Conservation (phyloP, 2,113 vertebrate species). For the Chelonoidis abingdonii region DNA sequence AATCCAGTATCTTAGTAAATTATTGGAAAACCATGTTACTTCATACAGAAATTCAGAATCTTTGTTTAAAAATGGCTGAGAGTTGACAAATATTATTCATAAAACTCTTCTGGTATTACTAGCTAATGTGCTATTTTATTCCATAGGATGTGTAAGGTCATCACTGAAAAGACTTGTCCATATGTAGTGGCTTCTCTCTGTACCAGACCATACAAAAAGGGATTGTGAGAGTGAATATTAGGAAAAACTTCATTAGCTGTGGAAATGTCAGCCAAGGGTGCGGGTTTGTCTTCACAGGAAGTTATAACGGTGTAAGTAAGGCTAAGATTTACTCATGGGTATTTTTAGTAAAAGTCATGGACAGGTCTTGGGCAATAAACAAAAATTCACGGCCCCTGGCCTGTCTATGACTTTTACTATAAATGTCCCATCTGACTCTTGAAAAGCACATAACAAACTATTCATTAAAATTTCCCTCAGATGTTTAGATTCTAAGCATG, state of each 20-base stretch:
- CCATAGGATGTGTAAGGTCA: neutral
- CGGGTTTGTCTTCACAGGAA: neutral
- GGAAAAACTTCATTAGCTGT: neutral
- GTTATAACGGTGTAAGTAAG: neutral
- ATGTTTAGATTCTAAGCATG: neutral
- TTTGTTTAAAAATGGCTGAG: neutral
- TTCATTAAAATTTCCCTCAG: neutral
- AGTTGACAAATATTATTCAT: neutral
- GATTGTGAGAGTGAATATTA: neutral
- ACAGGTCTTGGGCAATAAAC: neutral
- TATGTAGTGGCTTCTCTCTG: neutral
- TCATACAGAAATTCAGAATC: neutral
- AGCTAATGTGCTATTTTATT: neutral
- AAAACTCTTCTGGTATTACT: neutral
- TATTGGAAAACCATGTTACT: neutral
- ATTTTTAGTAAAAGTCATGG: neutral
- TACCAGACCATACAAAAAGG: neutral
- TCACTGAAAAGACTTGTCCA: neutral
- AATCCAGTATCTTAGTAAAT: neutral
- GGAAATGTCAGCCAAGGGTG: neutral
- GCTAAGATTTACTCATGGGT: neutral
- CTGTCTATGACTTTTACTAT: neutral
- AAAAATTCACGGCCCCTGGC: neutral
- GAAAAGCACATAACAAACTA: neutral
- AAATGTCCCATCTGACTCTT: neutral